Conservation (phyloP, 1,140 invertebrate genomes). For the Hylaeus volcanicus region DNA sequence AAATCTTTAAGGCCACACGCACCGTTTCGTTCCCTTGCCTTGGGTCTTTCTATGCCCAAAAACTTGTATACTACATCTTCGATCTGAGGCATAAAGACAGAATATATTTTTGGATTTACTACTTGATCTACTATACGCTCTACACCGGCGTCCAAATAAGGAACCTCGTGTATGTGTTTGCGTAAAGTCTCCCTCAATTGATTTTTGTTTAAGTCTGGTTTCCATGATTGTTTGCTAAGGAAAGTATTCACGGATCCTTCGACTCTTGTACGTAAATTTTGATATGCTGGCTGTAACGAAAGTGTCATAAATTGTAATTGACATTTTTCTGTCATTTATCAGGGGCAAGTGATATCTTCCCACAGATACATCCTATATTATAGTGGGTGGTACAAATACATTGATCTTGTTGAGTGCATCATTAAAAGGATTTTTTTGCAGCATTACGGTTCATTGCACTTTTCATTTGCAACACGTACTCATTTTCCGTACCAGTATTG, state of each 20-base stretch:
- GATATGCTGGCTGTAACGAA: slow-evolving; percentile 90
- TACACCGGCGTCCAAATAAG: slow-evolving; percentile 85
- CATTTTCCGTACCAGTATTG: too few relatives aligned
- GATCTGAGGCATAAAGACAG: slow-evolving; percentile 93
- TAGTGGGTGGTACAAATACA: too few relatives aligned
- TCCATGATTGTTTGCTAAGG: slow-evolving; percentile 91
- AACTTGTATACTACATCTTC: slow-evolving; percentile 94
- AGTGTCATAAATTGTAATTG: neutral
- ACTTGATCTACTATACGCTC: slow-evolving; percentile 97
- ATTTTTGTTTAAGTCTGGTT: slow-evolving; percentile 94
- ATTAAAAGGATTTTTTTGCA: too few relatives aligned
- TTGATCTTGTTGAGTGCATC: too few relatives aligned
- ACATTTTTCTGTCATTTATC: neutral
- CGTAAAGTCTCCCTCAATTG: slow-evolving; percentile 93
- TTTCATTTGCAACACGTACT: too few relatives aligned
- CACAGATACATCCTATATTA: neutral
- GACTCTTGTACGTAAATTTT: slow-evolving; percentile 94
- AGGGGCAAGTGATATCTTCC: neutral
- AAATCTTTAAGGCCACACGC: slow-evolving; percentile 82
- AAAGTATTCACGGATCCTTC: slow-evolving; percentile 92
- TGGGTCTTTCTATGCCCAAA: slow-evolving; percentile 88
- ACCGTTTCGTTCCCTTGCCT: slow-evolving; percentile 76
- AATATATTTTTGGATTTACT: slow-evolving; percentile 94
- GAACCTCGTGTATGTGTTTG: slow-evolving; percentile 90
- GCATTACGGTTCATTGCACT: too few relatives aligned